These are phyloP conservation scores for Anguilla anguilla DNA, from an alignment of 2,797 vertebrate species.

Conservation along the genomic window DNA sequence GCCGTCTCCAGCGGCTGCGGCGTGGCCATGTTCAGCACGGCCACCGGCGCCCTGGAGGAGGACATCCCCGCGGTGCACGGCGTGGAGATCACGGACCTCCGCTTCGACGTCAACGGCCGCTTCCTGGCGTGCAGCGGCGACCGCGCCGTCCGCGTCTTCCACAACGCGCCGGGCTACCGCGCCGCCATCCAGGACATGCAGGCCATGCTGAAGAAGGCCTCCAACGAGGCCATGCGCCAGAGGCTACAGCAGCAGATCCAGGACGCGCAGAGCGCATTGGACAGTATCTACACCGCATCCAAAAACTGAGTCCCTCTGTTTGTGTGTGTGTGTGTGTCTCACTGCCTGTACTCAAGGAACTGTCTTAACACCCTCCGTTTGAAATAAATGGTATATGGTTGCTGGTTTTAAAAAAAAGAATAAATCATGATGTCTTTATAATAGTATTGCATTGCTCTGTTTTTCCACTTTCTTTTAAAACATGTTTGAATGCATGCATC, in stretches of 20 bases:
- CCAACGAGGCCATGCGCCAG: constrained; percentile 80
- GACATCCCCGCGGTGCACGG: constrained; percentile 76
- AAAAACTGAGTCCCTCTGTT: constrained; percentile 43
- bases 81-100: constrained; percentile 74
- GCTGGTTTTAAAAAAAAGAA: constrained; percentile 65
- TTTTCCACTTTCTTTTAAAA: constrained; percentile 13
- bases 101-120: constrained; percentile 83
- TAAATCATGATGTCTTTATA: constrained; percentile 57
- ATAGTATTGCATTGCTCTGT: constrained; percentile 28
- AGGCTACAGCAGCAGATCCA: constrained; percentile 86
- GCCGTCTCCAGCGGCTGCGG: constrained; percentile 77
- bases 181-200: constrained; percentile 86
- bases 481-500: background rate
- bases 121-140: constrained; percentile 87
- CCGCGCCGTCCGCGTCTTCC: constrained; percentile 82
- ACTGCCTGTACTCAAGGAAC: background rate
- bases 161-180: constrained; percentile 85
- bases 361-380: background rate
- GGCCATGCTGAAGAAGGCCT: constrained; percentile 80
- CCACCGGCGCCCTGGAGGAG: constrained; percentile 81
- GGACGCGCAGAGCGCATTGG: constrained; percentile 79
- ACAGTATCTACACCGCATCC: constrained; percentile 68
- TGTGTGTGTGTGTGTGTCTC: background rate
- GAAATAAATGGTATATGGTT: constrained; percentile 49
- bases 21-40: constrained; percentile 77